These are phyloP conservation scores for Heliconius erato DNA, from an alignment of 2,888 invertebrate species.

Conservation along the genomic window DNA sequence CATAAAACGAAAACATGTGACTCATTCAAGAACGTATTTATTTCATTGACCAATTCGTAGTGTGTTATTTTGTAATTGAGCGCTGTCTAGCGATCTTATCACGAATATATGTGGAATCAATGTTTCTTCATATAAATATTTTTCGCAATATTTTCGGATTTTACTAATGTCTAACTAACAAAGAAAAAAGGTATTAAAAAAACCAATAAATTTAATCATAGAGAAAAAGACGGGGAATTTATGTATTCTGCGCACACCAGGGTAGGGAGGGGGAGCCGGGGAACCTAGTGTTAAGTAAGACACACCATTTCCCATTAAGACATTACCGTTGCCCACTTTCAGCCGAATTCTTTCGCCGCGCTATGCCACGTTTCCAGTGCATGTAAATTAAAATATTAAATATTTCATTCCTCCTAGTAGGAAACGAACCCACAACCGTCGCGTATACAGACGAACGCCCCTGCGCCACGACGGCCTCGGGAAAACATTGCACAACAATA, in stretches of 20 bases:
- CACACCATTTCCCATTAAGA: no score
- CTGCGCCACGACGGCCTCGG: neutral
- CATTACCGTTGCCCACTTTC: no score
- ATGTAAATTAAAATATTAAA: no score
- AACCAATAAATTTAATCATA: neutral
- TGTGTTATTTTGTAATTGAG: conserved; percentile 11
- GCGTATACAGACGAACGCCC: no score
- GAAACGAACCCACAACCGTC: no score
- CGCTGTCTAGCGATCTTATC: neutral
- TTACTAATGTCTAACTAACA: neutral
- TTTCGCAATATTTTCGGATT: neutral
- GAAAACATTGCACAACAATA: neutral
- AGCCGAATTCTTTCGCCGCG: no score
- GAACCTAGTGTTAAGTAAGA: no score
- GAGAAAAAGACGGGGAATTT: neutral
- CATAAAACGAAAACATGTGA: conserved; percentile 42
- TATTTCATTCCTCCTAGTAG: no score
- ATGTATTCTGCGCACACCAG: no score
- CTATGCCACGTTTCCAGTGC: no score
- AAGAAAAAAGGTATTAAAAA: no score
- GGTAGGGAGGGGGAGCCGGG: no score
- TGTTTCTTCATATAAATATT: neutral
- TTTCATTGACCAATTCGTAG: conserved; percentile 34
- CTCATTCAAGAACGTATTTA: conserved; percentile 46
- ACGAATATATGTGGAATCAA: neutral